Percentiles rank a stretch among this genome's conserved stretches.
phyloP scores from a whole-genome alignment of 2,797 vertebrate genomes.

The Leptodactylus fallax region DNA sequence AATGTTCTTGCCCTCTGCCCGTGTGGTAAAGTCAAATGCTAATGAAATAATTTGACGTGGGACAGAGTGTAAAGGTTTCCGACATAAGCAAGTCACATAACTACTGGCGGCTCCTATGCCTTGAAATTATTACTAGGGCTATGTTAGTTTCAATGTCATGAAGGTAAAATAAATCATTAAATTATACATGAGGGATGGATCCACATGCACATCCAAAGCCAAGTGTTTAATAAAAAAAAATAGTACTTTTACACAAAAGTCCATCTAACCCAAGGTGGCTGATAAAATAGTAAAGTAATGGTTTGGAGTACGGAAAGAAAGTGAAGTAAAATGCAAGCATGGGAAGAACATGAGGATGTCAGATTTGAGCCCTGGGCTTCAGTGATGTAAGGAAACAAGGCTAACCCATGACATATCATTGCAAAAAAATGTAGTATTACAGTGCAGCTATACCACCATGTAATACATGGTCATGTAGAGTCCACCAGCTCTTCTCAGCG shows the following conservation, averaged over 20 bases:
- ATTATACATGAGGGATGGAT: not conserved
- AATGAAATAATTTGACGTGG: slow-evolving; percentile 37
- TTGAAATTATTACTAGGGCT: slow-evolving; percentile 1
- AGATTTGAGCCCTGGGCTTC: not conserved
- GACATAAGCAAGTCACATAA: not conserved
- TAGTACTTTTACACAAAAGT: too few species aligned
- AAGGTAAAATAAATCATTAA: not conserved
- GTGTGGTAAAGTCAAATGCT: slow-evolving; percentile 55
- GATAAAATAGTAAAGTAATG: too few species aligned
- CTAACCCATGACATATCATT: not conserved
- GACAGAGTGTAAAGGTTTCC: slow-evolving; percentile 26
- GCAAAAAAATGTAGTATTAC: too few species aligned
- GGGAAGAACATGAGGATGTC: not conserved
- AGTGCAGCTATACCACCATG: too few species aligned
- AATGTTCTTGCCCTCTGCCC: slow-evolving; percentile 43
- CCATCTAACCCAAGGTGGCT: too few species aligned
- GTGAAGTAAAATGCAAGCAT: not conserved
- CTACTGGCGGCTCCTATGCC: slow-evolving; percentile 38
- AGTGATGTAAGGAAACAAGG: not conserved
- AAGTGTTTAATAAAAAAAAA: too few species aligned
- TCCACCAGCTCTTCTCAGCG: too few species aligned
- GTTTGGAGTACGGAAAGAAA: not conserved
- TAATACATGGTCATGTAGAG: too few species aligned
- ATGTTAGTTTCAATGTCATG: not conserved
- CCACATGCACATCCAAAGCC: not conserved